Evolutionary conservation across 2,113 vertebrate species (phyloP), one percentile per base, ranked within the genome.

Genomic region (Daboia siamensis): DNA sequence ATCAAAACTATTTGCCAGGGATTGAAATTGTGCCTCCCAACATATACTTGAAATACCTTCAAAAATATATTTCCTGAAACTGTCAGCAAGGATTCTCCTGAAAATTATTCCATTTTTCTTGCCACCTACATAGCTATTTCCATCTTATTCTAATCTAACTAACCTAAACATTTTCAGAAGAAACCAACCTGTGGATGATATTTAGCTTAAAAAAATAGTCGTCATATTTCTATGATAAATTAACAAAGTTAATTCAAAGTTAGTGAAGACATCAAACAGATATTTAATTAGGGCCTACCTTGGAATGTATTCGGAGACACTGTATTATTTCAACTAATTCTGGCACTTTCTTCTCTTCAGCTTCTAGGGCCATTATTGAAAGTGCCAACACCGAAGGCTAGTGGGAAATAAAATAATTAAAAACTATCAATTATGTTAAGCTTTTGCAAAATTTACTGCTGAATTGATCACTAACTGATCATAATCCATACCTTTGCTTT

Each of bases 301-400:
- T 98, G 95, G 98, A 98, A 96, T 97, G 97, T 95, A 98, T 95
- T 96, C 98, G 98, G 92, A 99, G 97, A 94, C 92, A 95, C 94
- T 98, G 97, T 94, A 99, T 59, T 5, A 95, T 95, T 87, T 98
- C 98, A 0, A 93, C 95, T 96, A 99, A 95, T 90, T 98, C 97
- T 80, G 97, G 90, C 11, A 95, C 90, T 84, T 98, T 97, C 94
- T 99, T 97, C 91, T 99, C 98, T 95, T 98, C 98, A 33, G 97
- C 97, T 93, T 99, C 98, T 87, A 98, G 94, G 48, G 97, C 98
- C 94, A 99, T 64, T 94, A 99, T 96, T 89, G 99, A 98, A 94
- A 99, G 91, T 5, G 98, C 98, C 92, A 99, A 97, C 92, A 99
- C 96, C 93, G 99, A 99, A 80, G 99, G 98, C 99, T 99, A 91